Conservation (phyloP, 2,888 invertebrate species). For the Macropis europaea region DNA sequence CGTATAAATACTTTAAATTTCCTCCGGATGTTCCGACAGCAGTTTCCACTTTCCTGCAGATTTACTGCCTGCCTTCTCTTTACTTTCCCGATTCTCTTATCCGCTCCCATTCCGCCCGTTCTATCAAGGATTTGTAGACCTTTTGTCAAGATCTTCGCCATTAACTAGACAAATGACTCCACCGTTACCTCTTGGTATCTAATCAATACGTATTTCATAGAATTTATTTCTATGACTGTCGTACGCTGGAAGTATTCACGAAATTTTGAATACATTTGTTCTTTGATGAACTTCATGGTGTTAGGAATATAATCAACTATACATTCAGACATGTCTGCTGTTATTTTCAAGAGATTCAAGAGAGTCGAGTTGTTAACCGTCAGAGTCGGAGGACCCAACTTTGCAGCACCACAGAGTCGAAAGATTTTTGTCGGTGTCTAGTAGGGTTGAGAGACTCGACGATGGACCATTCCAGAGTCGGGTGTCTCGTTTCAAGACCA, state of each 20-base stretch:
- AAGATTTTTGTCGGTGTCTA: too few relatives aligned
- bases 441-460: too few relatives aligned
- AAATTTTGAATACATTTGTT: too few relatives aligned
- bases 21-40: background rate
- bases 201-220: constrained; percentile 22
- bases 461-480: too few relatives aligned
- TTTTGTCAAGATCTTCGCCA: constrained; percentile 39
- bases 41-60: constrained; percentile 2
- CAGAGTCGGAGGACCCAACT: too few relatives aligned
- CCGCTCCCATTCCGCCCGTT: constrained; percentile 1
- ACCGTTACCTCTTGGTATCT: background rate
- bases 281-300: too few relatives aligned
- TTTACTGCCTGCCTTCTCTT: constrained; percentile 26
- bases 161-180: constrained; percentile 34
- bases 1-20: constrained; percentile 38
- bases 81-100: constrained; percentile 25
- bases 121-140: constrained; percentile 35
- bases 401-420: too few relatives aligned
- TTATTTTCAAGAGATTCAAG: too few relatives aligned
- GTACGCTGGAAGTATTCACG: constrained; percentile 3
- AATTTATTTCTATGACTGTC: background rate
- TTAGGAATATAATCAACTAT: too few relatives aligned
- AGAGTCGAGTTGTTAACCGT: too few relatives aligned
- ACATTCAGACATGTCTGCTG: too few relatives aligned
- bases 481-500: too few relatives aligned